Percentiles rank a stretch among this genome's conserved stretches.
Conservation (phyloP, 2,888 invertebrate genomes). For the Brachylomia viminalis region DNA sequence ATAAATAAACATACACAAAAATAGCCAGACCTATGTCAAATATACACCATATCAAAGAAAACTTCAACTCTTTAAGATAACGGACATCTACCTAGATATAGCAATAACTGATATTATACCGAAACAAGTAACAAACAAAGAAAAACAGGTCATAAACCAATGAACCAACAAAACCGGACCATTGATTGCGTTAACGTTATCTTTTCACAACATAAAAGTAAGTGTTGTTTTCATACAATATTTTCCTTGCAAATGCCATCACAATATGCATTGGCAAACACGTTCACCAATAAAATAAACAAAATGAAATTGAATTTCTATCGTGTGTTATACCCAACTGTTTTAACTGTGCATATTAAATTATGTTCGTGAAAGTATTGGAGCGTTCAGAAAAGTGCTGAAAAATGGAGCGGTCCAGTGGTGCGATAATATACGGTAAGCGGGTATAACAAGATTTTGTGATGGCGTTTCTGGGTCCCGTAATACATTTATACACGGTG, state of each 20-base stretch:
- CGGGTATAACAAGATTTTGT: constrained; percentile 32
- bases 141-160: constrained; percentile 13
- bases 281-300: constrained; percentile 27
- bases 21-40: not conserved
- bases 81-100: not conserved
- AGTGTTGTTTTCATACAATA: constrained; percentile 13
- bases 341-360: constrained; percentile 41
- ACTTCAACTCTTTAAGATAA: not conserved
- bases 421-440: constrained; percentile 50
- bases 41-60: not conserved
- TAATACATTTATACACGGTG: constrained; percentile 15
- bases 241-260: constrained; percentile 21
- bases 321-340: constrained; percentile 24
- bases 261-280: constrained; percentile 18
- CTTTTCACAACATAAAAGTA: constrained; percentile 19
- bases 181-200: not conserved
- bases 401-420: constrained; percentile 38
- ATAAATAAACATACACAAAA: too few relatives aligned
- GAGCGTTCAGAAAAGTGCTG: constrained; percentile 40
- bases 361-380: constrained; percentile 26
- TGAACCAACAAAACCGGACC: constrained; percentile 5
- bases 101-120: not conserved
- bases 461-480: not conserved
- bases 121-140: not conserved
- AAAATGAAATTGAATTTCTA: constrained; percentile 36